Conservation (phyloP, 2,113 vertebrate species). For the Pholis gunnellus region DNA sequence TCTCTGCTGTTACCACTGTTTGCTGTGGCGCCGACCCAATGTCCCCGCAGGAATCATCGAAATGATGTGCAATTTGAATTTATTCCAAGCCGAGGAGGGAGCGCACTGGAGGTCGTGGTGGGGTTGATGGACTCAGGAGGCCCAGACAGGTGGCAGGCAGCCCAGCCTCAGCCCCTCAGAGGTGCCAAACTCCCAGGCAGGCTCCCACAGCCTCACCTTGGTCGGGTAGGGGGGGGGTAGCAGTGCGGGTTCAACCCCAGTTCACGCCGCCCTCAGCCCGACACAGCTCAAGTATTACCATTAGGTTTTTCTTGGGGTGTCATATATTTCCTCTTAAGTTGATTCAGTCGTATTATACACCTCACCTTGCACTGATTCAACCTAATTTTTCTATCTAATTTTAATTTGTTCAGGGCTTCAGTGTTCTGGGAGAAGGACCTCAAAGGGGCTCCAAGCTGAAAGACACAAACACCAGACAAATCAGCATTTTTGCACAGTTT, state of each 20-base stretch:
- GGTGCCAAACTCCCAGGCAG: conserved; percentile 76
- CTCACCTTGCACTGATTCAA: not conserved
- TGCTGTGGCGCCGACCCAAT: not conserved
- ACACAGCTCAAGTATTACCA: conserved; percentile 29
- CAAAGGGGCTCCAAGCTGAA: not conserved
- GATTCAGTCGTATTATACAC: not conserved
- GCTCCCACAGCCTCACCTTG: conserved; percentile 76
- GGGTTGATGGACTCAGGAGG: conserved; percentile 47
- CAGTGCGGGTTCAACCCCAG: conserved; percentile 63
- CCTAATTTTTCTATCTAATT: not conserved
- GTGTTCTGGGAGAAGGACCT: not conserved
- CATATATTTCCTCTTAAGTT: not conserved
- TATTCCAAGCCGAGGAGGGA: conserved; percentile 12
- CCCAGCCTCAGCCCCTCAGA: conserved; percentile 69
- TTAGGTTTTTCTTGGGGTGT: not conserved
- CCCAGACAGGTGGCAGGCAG: conserved; percentile 77
- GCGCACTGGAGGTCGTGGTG: conserved; percentile 43
- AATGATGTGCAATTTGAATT: conserved; percentile 2
- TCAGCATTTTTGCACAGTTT: not conserved
- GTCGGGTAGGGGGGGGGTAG: conserved; percentile 48
- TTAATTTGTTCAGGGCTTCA: not conserved
- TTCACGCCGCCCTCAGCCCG: conserved; percentile 57
- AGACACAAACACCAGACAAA: not conserved
- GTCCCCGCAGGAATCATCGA: conserved; percentile 4
- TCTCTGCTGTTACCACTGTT: not conserved